phyloP scores from a whole-genome alignment of 2,113 vertebrate genomes.

The Zeus faber region DNA sequence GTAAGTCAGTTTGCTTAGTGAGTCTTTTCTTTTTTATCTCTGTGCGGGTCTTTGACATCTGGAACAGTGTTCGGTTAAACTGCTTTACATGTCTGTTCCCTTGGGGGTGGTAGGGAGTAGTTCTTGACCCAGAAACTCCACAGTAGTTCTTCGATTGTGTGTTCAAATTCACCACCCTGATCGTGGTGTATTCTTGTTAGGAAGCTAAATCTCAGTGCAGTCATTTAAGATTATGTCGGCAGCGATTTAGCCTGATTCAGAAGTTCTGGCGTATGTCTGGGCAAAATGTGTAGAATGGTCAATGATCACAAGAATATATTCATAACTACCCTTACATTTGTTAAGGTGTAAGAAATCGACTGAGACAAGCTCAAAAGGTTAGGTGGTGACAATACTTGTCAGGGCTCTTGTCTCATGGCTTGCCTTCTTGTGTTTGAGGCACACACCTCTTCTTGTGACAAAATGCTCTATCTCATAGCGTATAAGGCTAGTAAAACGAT shows the following conservation, averaged over 20 bases:
- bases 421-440: too few relatives aligned
- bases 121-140: not conserved
- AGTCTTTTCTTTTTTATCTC: not conserved
- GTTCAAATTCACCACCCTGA: not conserved
- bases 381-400: constrained; percentile 3
- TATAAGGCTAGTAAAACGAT: constrained; percentile 14
- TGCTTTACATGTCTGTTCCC: not conserved
- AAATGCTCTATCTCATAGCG: too few relatives aligned
- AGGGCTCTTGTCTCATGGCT: not conserved
- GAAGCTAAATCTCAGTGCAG: not conserved
- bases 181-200: not conserved
- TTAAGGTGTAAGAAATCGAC: too few relatives aligned
- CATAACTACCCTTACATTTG: too few relatives aligned
- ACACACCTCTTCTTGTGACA: not conserved
- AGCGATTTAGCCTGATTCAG: not conserved
- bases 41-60: not conserved
- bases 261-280: not conserved
- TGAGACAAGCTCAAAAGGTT: too few relatives aligned
- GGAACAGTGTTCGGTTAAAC: not conserved
- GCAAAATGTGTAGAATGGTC: not conserved
- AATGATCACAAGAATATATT: too few relatives aligned
- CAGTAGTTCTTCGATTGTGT: not conserved
- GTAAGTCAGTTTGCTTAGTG: not conserved
- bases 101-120: not conserved
- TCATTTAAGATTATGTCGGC: not conserved